Conservation (phyloP, 1,140 invertebrate species). For the Gonioctena quinquepunctata region DNA sequence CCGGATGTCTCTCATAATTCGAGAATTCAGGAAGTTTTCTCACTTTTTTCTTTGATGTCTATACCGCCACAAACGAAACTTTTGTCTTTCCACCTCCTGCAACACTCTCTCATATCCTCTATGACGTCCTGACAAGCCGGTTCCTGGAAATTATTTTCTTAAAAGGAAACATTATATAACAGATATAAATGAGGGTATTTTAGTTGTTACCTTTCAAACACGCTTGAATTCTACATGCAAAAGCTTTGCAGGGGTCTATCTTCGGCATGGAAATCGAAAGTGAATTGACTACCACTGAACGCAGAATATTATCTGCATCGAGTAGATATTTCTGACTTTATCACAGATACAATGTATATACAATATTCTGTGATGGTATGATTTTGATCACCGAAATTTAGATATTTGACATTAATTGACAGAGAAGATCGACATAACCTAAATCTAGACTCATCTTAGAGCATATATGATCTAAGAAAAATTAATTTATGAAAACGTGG, state of each 20-base stretch:
- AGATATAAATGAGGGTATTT: constrained; percentile 48
- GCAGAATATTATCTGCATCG: too few species aligned
- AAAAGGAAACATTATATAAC: constrained; percentile 47
- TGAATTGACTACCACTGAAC: too few species aligned
- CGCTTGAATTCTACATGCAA: constrained; percentile 75
- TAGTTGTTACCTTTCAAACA: constrained; percentile 68
- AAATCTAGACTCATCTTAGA: too few species aligned
- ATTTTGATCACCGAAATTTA: too few species aligned
- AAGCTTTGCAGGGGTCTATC: constrained; percentile 38
- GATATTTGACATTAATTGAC: too few species aligned
- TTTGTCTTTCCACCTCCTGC: constrained; percentile 61
- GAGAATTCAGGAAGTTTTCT: constrained; percentile 53
- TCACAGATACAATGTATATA: too few species aligned
- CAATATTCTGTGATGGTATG: too few species aligned
- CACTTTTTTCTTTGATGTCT: constrained; percentile 46
- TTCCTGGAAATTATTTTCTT: constrained; percentile 72
- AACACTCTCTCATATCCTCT: constrained; percentile 68
- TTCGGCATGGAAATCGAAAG: not conserved
- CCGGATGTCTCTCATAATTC: constrained; percentile 45
- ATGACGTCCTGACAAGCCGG: constrained; percentile 63
- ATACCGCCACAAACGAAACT: constrained; percentile 71
- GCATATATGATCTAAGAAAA: too few species aligned
- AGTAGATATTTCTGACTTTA: too few species aligned
- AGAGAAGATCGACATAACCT: too few species aligned
- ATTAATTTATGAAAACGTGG: too few species aligned